These are phyloP conservation scores for Parascotia fuliginaria DNA, from an alignment of 2,888 invertebrate genomes.

Conservation along the genomic window DNA sequence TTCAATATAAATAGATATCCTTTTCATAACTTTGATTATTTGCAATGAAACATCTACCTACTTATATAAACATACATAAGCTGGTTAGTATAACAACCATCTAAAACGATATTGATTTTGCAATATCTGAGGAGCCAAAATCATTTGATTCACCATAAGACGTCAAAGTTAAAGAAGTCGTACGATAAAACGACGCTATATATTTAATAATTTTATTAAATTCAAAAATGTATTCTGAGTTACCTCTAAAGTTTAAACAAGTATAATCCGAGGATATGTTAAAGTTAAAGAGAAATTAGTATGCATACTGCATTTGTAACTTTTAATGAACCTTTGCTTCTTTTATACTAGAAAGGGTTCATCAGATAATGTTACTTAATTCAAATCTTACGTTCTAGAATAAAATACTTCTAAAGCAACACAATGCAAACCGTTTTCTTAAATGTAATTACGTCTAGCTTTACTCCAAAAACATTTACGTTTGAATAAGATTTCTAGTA, in stretches of 20 bases:
- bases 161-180: no score
- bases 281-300: neutral
- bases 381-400: neutral
- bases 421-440: constrained; percentile 17
- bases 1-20: no score
- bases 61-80: no score
- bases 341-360: neutral
- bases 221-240: no score
- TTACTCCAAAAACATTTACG: neutral
- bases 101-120: no score
- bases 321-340: neutral
- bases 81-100: no score
- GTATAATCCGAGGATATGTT: neutral
- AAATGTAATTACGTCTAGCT: constrained; percentile 9
- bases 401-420: neutral
- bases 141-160: no score
- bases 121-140: no score
- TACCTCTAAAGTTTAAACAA: neutral
- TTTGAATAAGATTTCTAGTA: neutral
- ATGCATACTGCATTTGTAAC: neutral
- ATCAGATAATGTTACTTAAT: neutral
- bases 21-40: no score
- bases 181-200: no score
- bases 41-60: no score
- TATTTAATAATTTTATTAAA: no score